Percentiles rank a stretch among this genome's conserved stretches.
phyloP scores from a whole-genome alignment of 2,797 vertebrate genomes.

The Cercopithecus mitis region DNA sequence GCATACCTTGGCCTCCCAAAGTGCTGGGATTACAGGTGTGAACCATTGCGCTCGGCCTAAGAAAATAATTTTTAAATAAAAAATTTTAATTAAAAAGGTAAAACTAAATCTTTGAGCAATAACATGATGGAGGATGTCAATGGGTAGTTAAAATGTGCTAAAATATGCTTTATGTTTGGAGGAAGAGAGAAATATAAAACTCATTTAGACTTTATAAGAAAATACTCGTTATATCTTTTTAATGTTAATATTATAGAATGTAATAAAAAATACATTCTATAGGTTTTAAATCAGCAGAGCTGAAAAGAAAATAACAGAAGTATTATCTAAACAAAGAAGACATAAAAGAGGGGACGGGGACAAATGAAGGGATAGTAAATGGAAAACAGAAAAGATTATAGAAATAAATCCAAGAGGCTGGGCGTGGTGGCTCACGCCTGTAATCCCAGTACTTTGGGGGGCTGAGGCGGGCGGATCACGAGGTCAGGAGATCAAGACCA shows the following conservation, averaged over 20 bases:
- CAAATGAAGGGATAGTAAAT: not conserved
- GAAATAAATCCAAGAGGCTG: not conserved
- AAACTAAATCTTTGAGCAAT: not conserved
- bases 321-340: not conserved
- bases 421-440: too few relatives aligned
- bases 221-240: not conserved
- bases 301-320: not conserved
- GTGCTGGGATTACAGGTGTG: not conserved
- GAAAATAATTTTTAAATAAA: not conserved
- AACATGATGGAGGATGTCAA: not conserved
- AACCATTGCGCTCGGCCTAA: not conserved
- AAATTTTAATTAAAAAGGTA: not conserved
- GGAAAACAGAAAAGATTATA: not conserved
- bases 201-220: conserved; percentile 24
- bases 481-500: too few relatives aligned
- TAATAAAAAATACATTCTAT: not conserved
- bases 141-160: not conserved
- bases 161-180: not conserved
- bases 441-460: too few relatives aligned
- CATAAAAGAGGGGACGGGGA: not conserved
- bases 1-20: not conserved
- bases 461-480: too few relatives aligned
- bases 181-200: not conserved
- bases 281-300: not conserved
- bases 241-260: not conserved